A percentile compares a stretch with the other conserved stretches of the same genome.
Conservation (phyloP, 2,888 invertebrate genomes). For the Lordiphosa fenestrarum region DNA sequence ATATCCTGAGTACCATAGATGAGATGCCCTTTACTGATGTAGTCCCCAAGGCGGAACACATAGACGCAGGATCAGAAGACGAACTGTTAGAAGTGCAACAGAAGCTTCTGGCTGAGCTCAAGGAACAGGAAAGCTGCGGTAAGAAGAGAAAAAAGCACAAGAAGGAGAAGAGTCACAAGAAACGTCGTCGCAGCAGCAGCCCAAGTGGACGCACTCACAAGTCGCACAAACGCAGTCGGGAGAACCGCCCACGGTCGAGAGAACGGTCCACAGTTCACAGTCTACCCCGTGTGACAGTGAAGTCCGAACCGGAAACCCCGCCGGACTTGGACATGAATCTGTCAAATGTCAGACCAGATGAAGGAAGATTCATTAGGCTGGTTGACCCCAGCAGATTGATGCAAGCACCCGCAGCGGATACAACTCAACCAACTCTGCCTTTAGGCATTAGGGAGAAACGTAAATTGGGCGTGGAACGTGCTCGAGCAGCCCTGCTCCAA, state of each 20-base stretch:
- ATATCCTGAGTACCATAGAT: too few relatives aligned
- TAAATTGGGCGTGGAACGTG: conserved; percentile 32
- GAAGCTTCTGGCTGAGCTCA: background rate
- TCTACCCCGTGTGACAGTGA: background rate
- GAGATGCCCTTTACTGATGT: too few relatives aligned
- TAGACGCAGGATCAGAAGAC: too few relatives aligned
- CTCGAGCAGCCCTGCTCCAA: conserved; percentile 14
- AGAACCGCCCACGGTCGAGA: background rate
- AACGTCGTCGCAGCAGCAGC: conserved; percentile 18
- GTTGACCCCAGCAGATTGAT: conserved; percentile 5
- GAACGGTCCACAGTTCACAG: too few relatives aligned
- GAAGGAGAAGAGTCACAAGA: conserved; percentile 17
- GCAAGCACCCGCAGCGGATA: background rate
- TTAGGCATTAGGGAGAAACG: conserved; percentile 35
- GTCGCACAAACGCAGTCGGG: background rate
- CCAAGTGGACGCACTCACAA: background rate
- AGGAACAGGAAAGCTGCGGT: background rate
- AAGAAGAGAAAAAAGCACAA: conserved; percentile 25
- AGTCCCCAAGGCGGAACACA: too few relatives aligned
- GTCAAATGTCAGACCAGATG: conserved; percentile 20
- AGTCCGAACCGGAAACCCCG: background rate
- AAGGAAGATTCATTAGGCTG: conserved; percentile 4
- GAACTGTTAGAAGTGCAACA: background rate
- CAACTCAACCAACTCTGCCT: background rate
- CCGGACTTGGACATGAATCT: background rate